phyloP scores from a whole-genome alignment of 2,888 invertebrate genomes.

The Volucella bombylans region DNA sequence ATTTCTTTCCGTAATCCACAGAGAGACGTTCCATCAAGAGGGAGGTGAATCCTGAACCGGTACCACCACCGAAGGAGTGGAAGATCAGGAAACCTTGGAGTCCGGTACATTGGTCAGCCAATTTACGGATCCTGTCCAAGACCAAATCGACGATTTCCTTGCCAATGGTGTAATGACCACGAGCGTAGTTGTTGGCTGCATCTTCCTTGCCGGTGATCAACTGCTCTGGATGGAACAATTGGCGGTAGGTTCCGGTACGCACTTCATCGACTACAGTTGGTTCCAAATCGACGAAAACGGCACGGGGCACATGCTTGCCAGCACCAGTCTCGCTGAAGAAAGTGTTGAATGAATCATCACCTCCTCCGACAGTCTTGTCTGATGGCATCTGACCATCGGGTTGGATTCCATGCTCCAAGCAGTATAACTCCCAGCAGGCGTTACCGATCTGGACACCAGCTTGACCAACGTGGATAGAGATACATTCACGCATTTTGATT shows the following conservation, averaged over 20 bases:
- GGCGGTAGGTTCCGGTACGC: conserved; percentile 95
- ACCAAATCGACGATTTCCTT: conserved; percentile 96
- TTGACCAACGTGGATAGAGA: conserved; percentile 90
- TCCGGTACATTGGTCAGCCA: conserved; percentile 95
- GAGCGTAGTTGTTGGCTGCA: conserved; percentile 98
- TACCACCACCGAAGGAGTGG: conserved; percentile 97
- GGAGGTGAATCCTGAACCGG: too few species aligned
- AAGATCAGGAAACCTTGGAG: conserved; percentile 96
- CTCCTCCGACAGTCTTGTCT: conserved; percentile 94
- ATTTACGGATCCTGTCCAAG: conserved; percentile 92
- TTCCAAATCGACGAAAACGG: conserved; percentile 97
- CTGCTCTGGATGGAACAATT: conserved; percentile 98
- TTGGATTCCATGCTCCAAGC: conserved; percentile 94
- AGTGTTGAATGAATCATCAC: conserved; percentile 97
- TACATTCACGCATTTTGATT: conserved; percentile 86
- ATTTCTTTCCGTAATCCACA: too few species aligned
- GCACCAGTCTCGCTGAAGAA: conserved; percentile 97
- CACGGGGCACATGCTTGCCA: conserved; percentile 97
- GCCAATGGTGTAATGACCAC: conserved; percentile 98
- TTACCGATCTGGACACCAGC: conserved; percentile 95
- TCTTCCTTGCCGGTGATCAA: conserved; percentile 98
- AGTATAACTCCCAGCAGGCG: conserved; percentile 94
- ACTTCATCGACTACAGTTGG: conserved; percentile 98
- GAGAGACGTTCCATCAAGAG: too few species aligned
- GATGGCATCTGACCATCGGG: conserved; percentile 97